Evolutionary conservation across 1,140 invertebrate species (phyloP).

Genomic region (Sinonovacula constricta): DNA sequence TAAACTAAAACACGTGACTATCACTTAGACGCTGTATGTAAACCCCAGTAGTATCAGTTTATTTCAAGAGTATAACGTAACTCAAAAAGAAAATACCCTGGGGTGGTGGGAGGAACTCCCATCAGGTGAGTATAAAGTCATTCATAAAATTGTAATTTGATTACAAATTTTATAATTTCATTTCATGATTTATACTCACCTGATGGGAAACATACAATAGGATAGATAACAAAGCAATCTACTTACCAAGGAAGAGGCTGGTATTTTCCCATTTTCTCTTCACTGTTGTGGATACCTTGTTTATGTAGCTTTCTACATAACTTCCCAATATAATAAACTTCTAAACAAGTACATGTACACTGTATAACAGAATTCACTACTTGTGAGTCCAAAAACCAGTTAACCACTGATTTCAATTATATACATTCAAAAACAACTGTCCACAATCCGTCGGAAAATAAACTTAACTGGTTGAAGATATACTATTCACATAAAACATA

Average conservation of each 20-base stretch:
- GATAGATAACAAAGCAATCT: neutral
- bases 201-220: slow-evolving; percentile 5
- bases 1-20: neutral
- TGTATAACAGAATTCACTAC: neutral
- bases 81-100: neutral
- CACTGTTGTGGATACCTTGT: neutral
- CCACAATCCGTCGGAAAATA: neutral
- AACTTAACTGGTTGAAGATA: neutral
- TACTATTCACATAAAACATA: neutral
- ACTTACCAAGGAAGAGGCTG: neutral
- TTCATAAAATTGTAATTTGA: slow-evolving; percentile 28
- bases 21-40: neutral
- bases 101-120: neutral
- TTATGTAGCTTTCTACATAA: neutral
- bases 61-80: neutral
- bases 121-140: slow-evolving; percentile 37
- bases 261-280: neutral
- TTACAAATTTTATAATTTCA: slow-evolving; percentile 14
- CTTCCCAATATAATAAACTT: neutral
- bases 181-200: slow-evolving; percentile 24
- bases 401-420: neutral
- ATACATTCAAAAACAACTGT: neutral
- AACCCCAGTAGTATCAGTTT: neutral
- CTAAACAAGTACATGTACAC: neutral
- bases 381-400: neutral